Percentiles rank a stretch among this genome's conserved stretches.
phyloP scores from a whole-genome alignment of 2,797 vertebrate genomes.

The Molossus molossus region DNA sequence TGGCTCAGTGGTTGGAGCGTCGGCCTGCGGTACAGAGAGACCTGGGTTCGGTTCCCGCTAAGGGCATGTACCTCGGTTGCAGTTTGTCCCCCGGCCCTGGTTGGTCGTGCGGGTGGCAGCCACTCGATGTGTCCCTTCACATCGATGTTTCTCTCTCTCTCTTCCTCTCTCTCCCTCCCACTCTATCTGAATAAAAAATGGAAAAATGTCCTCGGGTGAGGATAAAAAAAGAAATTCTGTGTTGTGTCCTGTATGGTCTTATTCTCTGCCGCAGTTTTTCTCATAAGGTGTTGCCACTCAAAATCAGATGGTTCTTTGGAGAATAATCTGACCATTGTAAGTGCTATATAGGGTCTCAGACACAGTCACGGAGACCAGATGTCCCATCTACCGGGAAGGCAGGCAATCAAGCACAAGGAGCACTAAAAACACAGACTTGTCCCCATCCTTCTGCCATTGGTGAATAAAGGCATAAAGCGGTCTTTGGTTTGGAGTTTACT shows the following conservation, averaged over 20 bases:
- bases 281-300: background rate
- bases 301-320: background rate
- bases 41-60: too few relatives aligned
- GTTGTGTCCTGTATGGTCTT: background rate
- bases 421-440: background rate
- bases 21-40: too few relatives aligned
- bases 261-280: background rate
- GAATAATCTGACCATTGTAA: background rate
- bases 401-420: background rate
- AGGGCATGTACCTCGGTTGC: too few relatives aligned
- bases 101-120: too few relatives aligned
- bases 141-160: too few relatives aligned
- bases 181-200: too few relatives aligned
- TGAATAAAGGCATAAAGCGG: background rate
- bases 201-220: too few relatives aligned
- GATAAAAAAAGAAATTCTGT: background rate
- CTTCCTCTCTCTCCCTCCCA: too few relatives aligned
- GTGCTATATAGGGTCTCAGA: background rate
- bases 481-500: slow-evolving; percentile 3
- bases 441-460: background rate
- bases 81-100: too few relatives aligned
- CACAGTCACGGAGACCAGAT: background rate
- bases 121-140: too few relatives aligned
- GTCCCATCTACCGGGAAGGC: background rate
- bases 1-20: too few relatives aligned